A percentile compares a stretch with the other conserved stretches of the same genome.
Evolutionary conservation across 2,797 vertebrate genomes (phyloP).

Genomic region (Scyliorhinus canicula): DNA sequence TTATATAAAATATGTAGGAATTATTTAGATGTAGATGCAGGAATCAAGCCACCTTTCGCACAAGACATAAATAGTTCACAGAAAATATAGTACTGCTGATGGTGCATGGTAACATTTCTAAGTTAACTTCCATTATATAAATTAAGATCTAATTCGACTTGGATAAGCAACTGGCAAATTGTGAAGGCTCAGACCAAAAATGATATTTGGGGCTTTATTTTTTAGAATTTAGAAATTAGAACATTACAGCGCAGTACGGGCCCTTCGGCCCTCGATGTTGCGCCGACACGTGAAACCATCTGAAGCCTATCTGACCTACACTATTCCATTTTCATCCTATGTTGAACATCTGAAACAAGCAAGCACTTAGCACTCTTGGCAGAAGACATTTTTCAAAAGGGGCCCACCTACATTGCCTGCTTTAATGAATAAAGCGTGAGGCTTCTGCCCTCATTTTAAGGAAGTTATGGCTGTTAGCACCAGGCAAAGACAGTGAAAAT

Average conservation of each 20-base stretch:
- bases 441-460: not conserved
- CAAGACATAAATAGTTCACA: not conserved
- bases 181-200: not conserved
- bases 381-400: not conserved
- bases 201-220: not conserved
- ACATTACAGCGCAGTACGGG: no score
- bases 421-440: not conserved
- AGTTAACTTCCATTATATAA: not conserved
- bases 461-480: not conserved
- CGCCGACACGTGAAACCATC: no score
- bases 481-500: not conserved
- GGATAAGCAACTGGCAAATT: no score
- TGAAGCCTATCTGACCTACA: no score
- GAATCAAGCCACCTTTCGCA: not conserved
- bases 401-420: not conserved
- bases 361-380: not conserved
- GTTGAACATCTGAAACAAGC: not conserved
- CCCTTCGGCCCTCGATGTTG: no score
- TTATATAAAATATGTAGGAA: not conserved
- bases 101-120: not conserved
- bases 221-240: no score
- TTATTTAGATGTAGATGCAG: slow-evolving; percentile 41
- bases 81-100: not conserved
- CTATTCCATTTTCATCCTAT: no score
- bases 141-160: not conserved